phyloP scores from a whole-genome alignment of 2,113 vertebrate genomes.

The Trichomycterus rosablanca region DNA sequence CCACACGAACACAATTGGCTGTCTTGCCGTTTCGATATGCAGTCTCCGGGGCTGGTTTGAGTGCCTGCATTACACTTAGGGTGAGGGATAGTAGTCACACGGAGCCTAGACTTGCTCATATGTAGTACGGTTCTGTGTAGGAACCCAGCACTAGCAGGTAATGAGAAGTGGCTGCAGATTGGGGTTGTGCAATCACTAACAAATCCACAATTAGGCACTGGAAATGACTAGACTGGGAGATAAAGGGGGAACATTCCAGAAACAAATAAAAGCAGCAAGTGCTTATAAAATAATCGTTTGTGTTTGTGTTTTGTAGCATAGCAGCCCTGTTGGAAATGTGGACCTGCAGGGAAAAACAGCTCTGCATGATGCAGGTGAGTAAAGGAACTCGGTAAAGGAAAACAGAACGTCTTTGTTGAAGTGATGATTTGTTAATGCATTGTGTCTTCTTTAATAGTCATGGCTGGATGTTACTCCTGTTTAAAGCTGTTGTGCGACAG shows the following conservation, averaged over 20 bases:
- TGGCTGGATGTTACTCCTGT: conserved; percentile 88
- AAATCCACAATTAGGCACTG: too few relatives aligned
- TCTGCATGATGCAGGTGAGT: conserved; percentile 89
- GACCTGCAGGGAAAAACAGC: conserved; percentile 91
- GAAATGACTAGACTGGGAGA: conserved; percentile 3
- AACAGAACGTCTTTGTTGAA: neutral
- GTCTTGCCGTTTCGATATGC: too few relatives aligned
- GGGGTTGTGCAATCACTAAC: too few relatives aligned
- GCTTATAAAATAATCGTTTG: neutral
- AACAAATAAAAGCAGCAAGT: neutral
- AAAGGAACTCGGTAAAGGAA: neutral
- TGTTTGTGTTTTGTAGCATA: conserved; percentile 74
- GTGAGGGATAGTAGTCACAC: too few relatives aligned
- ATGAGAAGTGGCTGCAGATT: too few relatives aligned
- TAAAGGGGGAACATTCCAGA: too few relatives aligned
- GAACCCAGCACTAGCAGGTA: too few relatives aligned
- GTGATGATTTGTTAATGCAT: neutral
- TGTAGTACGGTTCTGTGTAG: too few relatives aligned
- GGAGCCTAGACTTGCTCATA: too few relatives aligned
- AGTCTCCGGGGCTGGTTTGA: too few relatives aligned
- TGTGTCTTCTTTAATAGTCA: conserved; percentile 64
- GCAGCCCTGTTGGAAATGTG: conserved; percentile 87
- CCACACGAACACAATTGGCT: too few relatives aligned
- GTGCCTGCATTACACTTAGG: too few relatives aligned
- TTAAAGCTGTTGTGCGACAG: conserved; percentile 92